These are phyloP conservation scores for Drosophila mettleri DNA, from an alignment of 2,888 invertebrate species.

Conservation along the genomic window DNA sequence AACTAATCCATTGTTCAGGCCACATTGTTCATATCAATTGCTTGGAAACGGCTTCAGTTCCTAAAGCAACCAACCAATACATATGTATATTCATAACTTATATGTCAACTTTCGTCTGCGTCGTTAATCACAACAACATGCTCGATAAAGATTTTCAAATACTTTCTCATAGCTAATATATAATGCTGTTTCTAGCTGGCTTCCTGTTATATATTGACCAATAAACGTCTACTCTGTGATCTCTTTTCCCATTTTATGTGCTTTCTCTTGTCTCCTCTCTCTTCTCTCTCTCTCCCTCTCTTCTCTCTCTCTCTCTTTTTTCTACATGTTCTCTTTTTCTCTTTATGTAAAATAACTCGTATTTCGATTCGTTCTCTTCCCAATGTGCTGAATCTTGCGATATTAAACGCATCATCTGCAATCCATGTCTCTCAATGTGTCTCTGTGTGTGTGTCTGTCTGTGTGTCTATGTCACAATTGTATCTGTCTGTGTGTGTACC, in stretches of 20 bases:
- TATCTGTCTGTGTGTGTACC: slow-evolving; percentile 67
- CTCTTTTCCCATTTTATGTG: slow-evolving; percentile 81
- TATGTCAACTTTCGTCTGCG: slow-evolving; percentile 22
- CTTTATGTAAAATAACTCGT: slow-evolving; percentile 53
- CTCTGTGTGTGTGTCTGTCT: slow-evolving; percentile 40
- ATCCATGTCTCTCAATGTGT: slow-evolving; percentile 46
- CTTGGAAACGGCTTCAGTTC: slow-evolving; percentile 49
- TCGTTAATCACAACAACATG: slow-evolving; percentile 27
- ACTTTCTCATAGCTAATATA: slow-evolving; percentile 49
- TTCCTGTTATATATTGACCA: slow-evolving; percentile 56
- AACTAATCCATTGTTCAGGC: slow-evolving; percentile 25
- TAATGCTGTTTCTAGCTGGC: slow-evolving; percentile 55
- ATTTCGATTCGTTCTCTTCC: slow-evolving; percentile 41
- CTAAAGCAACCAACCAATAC: slow-evolving; percentile 21
- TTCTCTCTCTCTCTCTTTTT: slow-evolving; percentile 41
- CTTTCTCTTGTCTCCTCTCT: slow-evolving; percentile 60
- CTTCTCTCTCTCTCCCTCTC: slow-evolving; percentile 64
- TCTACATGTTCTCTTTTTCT: slow-evolving; percentile 41
- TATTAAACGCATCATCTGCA: slow-evolving; percentile 17
- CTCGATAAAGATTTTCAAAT: slow-evolving; percentile 24
- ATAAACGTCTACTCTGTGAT: slow-evolving; percentile 76
- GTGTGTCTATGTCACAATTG: slow-evolving; percentile 43
- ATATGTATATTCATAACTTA: slow-evolving; percentile 4
- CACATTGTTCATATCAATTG: slow-evolving; percentile 23
- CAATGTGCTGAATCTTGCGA: slow-evolving; percentile 40